Conservation (phyloP, 53 echinoderm and acorn worm species). For the Temnopleurus reevesii region DNA sequence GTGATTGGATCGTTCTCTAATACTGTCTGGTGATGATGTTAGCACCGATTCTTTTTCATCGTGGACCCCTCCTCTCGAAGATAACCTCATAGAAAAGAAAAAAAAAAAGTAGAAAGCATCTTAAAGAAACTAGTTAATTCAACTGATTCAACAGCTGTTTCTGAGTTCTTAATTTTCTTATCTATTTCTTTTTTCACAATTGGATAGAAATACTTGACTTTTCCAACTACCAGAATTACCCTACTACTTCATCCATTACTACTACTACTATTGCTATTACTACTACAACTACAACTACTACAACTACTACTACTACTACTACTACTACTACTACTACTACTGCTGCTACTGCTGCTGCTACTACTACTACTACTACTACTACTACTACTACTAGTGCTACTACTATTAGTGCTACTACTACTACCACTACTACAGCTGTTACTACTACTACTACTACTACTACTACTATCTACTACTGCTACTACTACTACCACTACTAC, state of each 20-base stretch:
- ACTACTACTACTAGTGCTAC: conserved; percentile 12
- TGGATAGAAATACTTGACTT: too few relatives aligned
- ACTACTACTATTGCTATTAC: conserved; percentile 23
- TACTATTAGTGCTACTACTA: conserved; percentile 10
- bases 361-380: conserved; percentile 11
- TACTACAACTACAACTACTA: background rate
- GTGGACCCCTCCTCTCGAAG: conserved; percentile 38
- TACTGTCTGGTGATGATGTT: conserved; percentile 99
- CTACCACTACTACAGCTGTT: background rate
- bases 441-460: background rate
- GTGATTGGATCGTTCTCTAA: conserved; percentile 93
- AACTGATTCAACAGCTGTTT: background rate
- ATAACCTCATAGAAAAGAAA: background rate
- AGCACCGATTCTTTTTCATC: conserved; percentile 46
- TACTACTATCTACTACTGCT: conserved; percentile 14
- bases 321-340: conserved; percentile 18
- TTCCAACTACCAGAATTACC: background rate
- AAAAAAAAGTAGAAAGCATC: background rate
- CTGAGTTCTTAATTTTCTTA: background rate
- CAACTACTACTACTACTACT: conserved; percentile 16
- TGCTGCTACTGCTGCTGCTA: conserved; percentile 22
- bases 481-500: conserved; percentile 27
- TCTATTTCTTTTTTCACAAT: background rate
- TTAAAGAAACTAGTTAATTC: background rate
- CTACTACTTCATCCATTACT: background rate